Percentiles rank a stretch among this genome's conserved stretches.
phyloP scores from a whole-genome alignment of 2,888 invertebrate species.

The Terebella lapidaria region DNA sequence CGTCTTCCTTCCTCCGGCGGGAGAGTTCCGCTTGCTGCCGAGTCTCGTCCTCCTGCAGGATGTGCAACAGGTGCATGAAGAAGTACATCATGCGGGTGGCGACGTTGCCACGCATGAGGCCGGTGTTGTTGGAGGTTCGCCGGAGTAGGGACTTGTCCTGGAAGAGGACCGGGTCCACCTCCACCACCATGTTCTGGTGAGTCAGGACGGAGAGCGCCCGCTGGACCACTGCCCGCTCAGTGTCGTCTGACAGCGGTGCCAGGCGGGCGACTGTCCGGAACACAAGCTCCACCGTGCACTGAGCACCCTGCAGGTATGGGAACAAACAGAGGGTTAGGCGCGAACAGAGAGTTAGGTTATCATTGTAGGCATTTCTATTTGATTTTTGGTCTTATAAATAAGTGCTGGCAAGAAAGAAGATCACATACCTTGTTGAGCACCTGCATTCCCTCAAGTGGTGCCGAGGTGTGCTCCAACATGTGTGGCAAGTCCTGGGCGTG shows the following conservation, averaged over 20 bases:
- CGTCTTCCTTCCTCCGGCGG: too few species aligned
- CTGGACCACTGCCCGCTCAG: slow-evolving; percentile 14
- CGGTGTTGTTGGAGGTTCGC: slow-evolving; percentile 8
- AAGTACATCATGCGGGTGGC: slow-evolving; percentile 9
- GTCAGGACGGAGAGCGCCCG: slow-evolving; percentile 20
- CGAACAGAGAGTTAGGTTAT: too few species aligned
- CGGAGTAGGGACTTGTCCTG: background rate
- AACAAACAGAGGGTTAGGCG: too few species aligned
- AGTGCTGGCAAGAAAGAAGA: too few species aligned
- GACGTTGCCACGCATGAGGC: slow-evolving; percentile 10
- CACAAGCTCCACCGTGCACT: slow-evolving; percentile 9
- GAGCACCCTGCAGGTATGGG: slow-evolving; percentile 12
- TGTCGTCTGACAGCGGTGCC: slow-evolving; percentile 6
- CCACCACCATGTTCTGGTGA: slow-evolving; percentile 23
- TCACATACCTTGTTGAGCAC: slow-evolving; percentile 22
- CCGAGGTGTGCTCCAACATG: slow-evolving; percentile 56
- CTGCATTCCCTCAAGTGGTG: slow-evolving; percentile 15
- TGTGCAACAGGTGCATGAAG: slow-evolving; percentile 7
- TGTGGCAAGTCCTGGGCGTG: slow-evolving; percentile 65
- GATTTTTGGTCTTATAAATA: too few species aligned
- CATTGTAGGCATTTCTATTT: too few species aligned
- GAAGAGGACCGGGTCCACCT: slow-evolving; percentile 1
- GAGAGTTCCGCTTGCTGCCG: too few species aligned
- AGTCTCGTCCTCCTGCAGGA: background rate
- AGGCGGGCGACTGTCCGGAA: slow-evolving; percentile 15